Percentiles rank a stretch among this genome's conserved stretches.
phyloP scores from a whole-genome alignment of 2,888 invertebrate species.

The Melipona bicolor region DNA sequence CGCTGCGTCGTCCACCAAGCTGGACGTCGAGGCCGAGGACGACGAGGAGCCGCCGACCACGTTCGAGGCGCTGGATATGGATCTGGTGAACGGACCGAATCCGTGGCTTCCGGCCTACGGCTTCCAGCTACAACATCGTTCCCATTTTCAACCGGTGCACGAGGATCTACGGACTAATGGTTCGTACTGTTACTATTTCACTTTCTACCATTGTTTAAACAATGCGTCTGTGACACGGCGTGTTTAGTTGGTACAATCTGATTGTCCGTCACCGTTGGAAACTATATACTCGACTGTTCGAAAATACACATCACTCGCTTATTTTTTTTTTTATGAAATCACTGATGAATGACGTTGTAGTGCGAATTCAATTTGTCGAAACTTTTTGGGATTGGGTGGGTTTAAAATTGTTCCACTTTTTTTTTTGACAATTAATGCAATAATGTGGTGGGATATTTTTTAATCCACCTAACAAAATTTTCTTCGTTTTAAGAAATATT shows the following conservation, averaged over 20 bases:
- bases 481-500: too few relatives aligned
- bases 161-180: constrained; percentile 83
- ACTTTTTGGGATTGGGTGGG: too few relatives aligned
- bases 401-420: too few relatives aligned
- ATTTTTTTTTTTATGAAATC: too few relatives aligned
- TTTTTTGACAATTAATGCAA: too few relatives aligned
- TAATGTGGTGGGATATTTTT: neutral
- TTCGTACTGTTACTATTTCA: constrained; percentile 72
- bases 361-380: too few relatives aligned
- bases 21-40: constrained; percentile 58
- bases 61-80: constrained; percentile 75
- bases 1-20: constrained; percentile 58
- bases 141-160: constrained; percentile 83
- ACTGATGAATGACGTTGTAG: too few relatives aligned
- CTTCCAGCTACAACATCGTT: constrained; percentile 87
- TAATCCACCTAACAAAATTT: neutral
- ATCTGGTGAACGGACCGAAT: constrained; percentile 87
- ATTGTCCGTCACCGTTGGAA: too few relatives aligned
- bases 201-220: constrained; percentile 43
- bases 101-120: constrained; percentile 93
- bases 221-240: neutral
- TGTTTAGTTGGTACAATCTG: too few relatives aligned
- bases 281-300: too few relatives aligned
- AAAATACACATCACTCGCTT: too few relatives aligned
- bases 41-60: constrained; percentile 66